Evolutionary conservation across 2,113 vertebrate genomes (phyloP), one percentile per base, ranked within the genome.

Genomic region (Perca flavescens): DNA sequence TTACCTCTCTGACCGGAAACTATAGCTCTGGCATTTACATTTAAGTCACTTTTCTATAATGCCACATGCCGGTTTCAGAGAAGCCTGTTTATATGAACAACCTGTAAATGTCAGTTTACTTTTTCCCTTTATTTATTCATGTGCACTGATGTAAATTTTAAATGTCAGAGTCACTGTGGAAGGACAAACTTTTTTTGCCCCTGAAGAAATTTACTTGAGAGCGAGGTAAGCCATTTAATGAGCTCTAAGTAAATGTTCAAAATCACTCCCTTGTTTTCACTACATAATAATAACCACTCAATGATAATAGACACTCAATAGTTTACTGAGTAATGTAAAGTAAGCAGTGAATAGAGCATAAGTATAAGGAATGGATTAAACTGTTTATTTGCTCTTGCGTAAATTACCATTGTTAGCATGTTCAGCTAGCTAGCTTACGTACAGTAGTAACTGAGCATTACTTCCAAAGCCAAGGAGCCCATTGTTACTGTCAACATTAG

Each of bases 11-110:
- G 75, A 62, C 79, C 34, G 4, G 62, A 83, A 71, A 64, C 54
- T 57, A 64, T 25, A 60, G 58, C 57, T 76, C 36, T 84, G 88
- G 63, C 79, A 86, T 88, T 88, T 82, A 78, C 64, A 64, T 68
- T 65, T 53, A 62, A n/a, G 13, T 19, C 1, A 40, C 9, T 50
- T 73, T 78, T 49, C 58, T 60, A 22, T 83, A 61, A 73, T 19
- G 56, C 52, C 47, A 60, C n/a, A 7, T 25, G 34, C 16, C 58
- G 52, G 5, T 71, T 77, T 74, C 5, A 50, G 47, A 75, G 3
- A 63, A 49, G 11, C 12, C 2, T 4, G 1, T 72, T 79, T 47
- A 50, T 61, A 66, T 34, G 49, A 74, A 58, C 43, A 65, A 61
- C 15, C 6, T 50, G 19, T 78, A 81, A 80, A 86, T 50, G 84